phyloP scores from a whole-genome alignment of 2,797 vertebrate genomes.

The Kryptopterus vitreolus region DNA sequence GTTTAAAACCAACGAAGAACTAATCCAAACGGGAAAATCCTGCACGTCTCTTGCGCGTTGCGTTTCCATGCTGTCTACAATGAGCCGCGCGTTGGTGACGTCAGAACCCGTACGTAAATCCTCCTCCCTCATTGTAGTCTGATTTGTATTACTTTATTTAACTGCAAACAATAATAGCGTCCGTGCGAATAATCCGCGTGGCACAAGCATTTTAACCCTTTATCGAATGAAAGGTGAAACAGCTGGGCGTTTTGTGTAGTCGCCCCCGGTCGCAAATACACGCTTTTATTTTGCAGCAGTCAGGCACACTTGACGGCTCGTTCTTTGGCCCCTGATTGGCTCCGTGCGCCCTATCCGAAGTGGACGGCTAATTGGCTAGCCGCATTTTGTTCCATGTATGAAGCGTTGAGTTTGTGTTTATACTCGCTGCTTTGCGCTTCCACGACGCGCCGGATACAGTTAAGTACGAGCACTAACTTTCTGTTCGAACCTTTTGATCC shows the following conservation, averaged over 20 bases:
- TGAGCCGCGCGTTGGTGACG: constrained; percentile 5
- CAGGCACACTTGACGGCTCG: constrained; percentile 59
- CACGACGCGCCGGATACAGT: neutral
- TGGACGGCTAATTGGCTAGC: constrained; percentile 48
- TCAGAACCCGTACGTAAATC: constrained; percentile 2
- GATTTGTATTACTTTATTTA: neutral
- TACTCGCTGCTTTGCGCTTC: neutral
- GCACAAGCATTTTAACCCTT: neutral
- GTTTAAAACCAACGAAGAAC: too few species aligned
- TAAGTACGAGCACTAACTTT: neutral
- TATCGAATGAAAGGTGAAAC: neutral
- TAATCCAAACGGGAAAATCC: too few species aligned
- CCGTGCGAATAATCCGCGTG: neutral
- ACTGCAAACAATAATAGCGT: neutral
- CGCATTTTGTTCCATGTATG: constrained; percentile 45
- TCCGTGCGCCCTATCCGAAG: constrained; percentile 37
- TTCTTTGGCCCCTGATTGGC: constrained; percentile 51
- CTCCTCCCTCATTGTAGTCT: neutral
- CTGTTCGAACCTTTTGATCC: neutral
- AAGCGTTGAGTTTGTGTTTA: constrained; percentile 29
- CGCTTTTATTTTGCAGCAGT: constrained; percentile 33
- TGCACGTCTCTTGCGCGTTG: neutral
- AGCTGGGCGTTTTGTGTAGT: neutral
- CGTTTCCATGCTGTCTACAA: neutral
- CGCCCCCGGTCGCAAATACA: neutral